Evolutionary conservation across 2,113 vertebrate species (phyloP).

Genomic region (Gulo gulo): DNA sequence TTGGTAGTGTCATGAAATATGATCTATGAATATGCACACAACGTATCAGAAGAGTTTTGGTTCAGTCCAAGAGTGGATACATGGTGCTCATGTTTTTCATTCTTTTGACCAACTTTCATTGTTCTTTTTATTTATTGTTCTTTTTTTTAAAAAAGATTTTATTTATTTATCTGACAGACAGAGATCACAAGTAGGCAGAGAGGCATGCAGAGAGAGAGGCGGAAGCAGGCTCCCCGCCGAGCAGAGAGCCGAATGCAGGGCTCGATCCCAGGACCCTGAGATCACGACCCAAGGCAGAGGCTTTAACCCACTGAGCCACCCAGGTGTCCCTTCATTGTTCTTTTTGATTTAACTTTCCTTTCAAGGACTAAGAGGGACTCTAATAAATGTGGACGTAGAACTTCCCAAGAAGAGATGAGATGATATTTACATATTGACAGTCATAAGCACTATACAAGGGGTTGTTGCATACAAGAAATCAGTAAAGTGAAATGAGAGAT

Average conservation of each 20-base stretch:
- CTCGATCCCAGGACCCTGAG: no score
- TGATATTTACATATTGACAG: neutral
- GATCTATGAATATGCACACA: neutral
- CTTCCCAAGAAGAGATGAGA: neutral
- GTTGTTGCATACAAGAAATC: neutral
- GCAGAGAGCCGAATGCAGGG: no score
- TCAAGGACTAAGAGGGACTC: neutral
- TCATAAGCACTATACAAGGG: neutral
- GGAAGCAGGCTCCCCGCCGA: no score
- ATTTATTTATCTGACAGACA: no score
- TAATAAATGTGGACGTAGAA: neutral
- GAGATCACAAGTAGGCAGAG: no score
- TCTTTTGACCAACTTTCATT: neutral
- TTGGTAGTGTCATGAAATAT: neutral
- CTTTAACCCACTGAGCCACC: no score
- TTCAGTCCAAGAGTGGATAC: neutral
- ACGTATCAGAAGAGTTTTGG: neutral
- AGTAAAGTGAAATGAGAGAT: slow-evolving; percentile 27
- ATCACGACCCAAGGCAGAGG: no score
- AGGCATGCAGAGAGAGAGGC: no score
- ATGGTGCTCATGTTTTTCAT: neutral
- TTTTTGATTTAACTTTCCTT: slow-evolving; percentile 31
- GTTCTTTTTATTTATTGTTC: neutral
- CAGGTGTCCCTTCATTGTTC: neutral
- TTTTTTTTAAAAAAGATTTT: no score